Base-by-base conservation (phyloP, 2,888 invertebrate genomes). In the Campoplex nolae region DNA sequence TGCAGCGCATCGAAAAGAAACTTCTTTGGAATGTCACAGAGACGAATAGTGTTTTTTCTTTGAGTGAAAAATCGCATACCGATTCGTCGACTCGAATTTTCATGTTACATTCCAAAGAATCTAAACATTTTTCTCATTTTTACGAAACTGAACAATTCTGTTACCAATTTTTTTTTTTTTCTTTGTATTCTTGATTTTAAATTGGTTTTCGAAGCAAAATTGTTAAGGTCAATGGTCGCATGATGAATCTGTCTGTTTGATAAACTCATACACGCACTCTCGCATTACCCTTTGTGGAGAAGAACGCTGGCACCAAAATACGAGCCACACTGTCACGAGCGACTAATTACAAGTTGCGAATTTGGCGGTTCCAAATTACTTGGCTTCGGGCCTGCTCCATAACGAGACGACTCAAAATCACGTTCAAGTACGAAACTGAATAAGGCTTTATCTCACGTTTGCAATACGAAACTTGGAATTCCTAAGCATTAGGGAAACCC, bases 291-390 rank as follows among this genome's bases (percentile, higher is more conserved):
- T 79, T 73, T 54, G 35, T 54, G 45, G 35, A 67, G 62, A 54
- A 67, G 58, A 82, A 56, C 45, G 23, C 54, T 23, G n/a, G 62
- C 13, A 35, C 58, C 80, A 76, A 77, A 77, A 78, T 35, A 65
- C 82, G 56, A 75, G 68, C 80, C 42, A 70, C 32, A 58, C 45
- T 28, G 8, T 51, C 62, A 18, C 56, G 32, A 48, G 51, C 42
- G 68, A 35, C 71, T 87, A 87, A 87, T 87, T 82, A 82, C 77
- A 81, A 87, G 82, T 76, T 75, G 67, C 71, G 23, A 67, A 70
- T 83, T 84, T 54, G 45, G 38, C 71, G 71, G 56, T 54, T 56
- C 82, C 84, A 76, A 79, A 79, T 87, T 84, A 83, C 80, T 79
- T 70, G 67, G 70, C 35, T 48, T 48, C 65, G 28, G 45, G 51